Evolutionary conservation across 2,888 invertebrate genomes (phyloP), one percentile per base, ranked within the genome.

Genomic region (Catocala nupta): DNA sequence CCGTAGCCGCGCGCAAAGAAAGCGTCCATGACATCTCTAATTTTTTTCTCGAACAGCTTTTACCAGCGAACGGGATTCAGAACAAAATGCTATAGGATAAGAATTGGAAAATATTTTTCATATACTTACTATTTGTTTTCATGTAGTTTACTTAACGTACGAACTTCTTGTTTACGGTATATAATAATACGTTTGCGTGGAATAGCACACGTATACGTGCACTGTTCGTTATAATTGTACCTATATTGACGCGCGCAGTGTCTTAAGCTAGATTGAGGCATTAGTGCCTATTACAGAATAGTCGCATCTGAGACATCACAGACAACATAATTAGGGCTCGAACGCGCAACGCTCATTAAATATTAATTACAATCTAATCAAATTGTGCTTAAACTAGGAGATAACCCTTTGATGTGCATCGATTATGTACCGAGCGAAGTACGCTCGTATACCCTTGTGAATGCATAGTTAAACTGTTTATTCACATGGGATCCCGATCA

Each of bases 1-100:
- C 84, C 81, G 81, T 39, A 39, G 85, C 84, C 85, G 85, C 82
- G 85, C 82, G 85, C 84, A 90, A 91, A 91, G 91, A 92, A 92
- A 91, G 87, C 87, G 80, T 78, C 81, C 87, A 87, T 87, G 87
- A 84, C 85, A 81, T 81, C 79, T 85, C 78, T 80, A 81, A 83
- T 84, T 83, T 80, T 36, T 82, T 81, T 78, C 72, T 73, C 72
- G 73, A 68, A 63, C 65, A 70, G 68, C 63, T 75, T 82, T 76
- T 81, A 81, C 71, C 71, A 73, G 73, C 67, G 63, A 68, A 65
- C 67, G 64, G 72, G 70, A 81, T 78, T 75, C 62, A 59, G 69
- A 71, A 75, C 63, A 71, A 75, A 78, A 78, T 72, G 42, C 55
- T 62, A 10, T 55, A n/a, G 57, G 58, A 64, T 69, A 55, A 57